phyloP scores from a whole-genome alignment of 2,797 vertebrate species.

The Borostomias antarcticus region DNA sequence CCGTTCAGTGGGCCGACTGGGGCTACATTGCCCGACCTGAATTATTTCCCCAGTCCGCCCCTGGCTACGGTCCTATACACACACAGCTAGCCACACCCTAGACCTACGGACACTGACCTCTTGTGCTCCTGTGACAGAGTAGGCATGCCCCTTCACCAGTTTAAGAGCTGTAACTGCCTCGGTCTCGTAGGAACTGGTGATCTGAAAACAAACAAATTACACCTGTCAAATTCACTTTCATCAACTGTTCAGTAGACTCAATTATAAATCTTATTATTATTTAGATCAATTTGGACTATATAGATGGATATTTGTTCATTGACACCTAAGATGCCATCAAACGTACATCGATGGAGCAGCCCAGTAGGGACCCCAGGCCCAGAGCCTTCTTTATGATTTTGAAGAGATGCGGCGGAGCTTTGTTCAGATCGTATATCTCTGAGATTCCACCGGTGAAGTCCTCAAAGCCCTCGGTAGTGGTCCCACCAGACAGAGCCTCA shows the following conservation, averaged over 20 bases:
- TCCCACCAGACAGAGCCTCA: constrained; percentile 85
- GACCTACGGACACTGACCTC: constrained; percentile 58
- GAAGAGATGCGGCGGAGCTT: constrained; percentile 79
- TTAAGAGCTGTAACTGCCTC: constrained; percentile 74
- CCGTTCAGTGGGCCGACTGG: too few relatives aligned
- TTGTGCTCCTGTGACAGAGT: constrained; percentile 76
- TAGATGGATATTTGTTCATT: not conserved
- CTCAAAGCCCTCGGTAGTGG: constrained; percentile 87
- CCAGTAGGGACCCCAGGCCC: constrained; percentile 80
- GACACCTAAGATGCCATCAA: not conserved
- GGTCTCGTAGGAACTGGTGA: constrained; percentile 63
- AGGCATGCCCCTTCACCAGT: constrained; percentile 82
- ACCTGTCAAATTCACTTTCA: not conserved
- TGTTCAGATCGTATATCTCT: constrained; percentile 79
- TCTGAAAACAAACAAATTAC: constrained; percentile 55
- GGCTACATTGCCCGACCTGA: too few relatives aligned
- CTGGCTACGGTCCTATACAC: not conserved
- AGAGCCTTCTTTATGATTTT: constrained; percentile 83
- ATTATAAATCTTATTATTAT: not conserved
- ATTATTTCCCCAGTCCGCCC: too few relatives aligned
- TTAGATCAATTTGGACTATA: not conserved
- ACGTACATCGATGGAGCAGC: constrained; percentile 84
- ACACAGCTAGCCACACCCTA: not conserved
- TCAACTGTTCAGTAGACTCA: too few relatives aligned
- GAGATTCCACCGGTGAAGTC: constrained; percentile 93